Base-by-base conservation (phyloP, 1,140 invertebrate genomes). In the Drosophila azteca region DNA sequence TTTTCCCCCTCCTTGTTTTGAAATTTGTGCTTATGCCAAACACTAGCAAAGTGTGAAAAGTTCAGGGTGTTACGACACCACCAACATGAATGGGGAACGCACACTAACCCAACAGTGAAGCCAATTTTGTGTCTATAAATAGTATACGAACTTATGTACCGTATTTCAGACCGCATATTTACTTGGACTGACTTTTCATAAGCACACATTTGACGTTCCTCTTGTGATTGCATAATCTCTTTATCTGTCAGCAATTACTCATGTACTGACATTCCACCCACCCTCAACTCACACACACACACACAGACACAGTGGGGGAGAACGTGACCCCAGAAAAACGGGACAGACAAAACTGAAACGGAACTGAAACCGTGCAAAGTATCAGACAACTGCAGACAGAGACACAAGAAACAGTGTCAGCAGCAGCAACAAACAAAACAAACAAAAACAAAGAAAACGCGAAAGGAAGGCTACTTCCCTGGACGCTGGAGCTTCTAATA, bases 31-130 rank as follows among this genome's bases (percentile, higher is more conserved):
- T 78, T 65, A 48, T 65, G 55, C 48, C 57, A 45, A 77, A 79
- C 77, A 85, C 78, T 81, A 85, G 58, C 82, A 85, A 81, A 77
- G 81, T 85, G 81, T 71, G 81, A 85, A 82, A 81, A 87, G 82
- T 87, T 85, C 78, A 81, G 62, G 46, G 63, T 63, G 66, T 75
- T 59, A 39, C 54, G 54, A 62, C 41, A 65, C 49, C 43, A 59
- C 9, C n/a, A 31, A 17, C 49, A 51, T 58, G 31, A 77, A 82
- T 72, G 51, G 20, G 31, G 71, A 4, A 13, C 35, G 35, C 35
- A 39, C 35, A 5, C 35, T 11, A 11, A 39, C 4, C 35, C 4
- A 11, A 39, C 4, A 39, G 4, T 13, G 35, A 68, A 31, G 24
- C 35, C 51, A 43, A 69, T 43, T 69, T 17, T 50, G 39, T 44